Evolutionary conservation across 64 coral and sea anemone genomes (phyloP).

Genomic region (Actinia equina): DNA sequence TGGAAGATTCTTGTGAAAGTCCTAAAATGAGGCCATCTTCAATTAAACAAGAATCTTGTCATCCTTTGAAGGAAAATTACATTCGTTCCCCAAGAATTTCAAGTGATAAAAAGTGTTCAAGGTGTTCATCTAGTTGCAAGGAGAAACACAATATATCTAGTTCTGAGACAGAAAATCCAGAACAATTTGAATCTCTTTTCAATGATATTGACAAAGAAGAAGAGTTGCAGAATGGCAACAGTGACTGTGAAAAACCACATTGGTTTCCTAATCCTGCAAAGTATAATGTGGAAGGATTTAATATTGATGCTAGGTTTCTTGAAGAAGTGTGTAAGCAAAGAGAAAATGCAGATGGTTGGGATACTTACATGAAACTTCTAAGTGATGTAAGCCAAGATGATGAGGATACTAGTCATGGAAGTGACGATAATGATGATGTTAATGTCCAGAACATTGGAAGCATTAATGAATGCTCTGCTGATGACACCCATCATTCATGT

Average conservation of each 20-base stretch:
- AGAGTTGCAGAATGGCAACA: neutral
- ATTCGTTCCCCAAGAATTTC: no score
- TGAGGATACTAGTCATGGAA: neutral
- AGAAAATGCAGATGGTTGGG: slow-evolving; percentile 75
- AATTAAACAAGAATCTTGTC: neutral
- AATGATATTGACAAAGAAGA: neutral
- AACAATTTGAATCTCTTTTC: neutral
- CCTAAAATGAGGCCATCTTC: neutral
- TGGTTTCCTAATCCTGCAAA: slow-evolving; percentile 8
- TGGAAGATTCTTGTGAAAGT: neutral
- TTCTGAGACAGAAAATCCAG: neutral
- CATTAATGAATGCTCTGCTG: neutral
- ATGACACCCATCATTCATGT: neutral
- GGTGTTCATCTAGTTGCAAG: neutral
- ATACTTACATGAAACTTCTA: slow-evolving; percentile 67
- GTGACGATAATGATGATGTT: neutral
- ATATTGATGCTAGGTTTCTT: slow-evolving; percentile 59
- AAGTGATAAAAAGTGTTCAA: neutral
- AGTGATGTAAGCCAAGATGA: slow-evolving; percentile 38
- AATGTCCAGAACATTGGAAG: neutral
- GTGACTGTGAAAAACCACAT: neutral
- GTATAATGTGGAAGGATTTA: neutral
- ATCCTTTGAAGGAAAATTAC: no score
- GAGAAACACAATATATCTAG: neutral
- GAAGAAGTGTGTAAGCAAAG: slow-evolving; percentile 66